These are phyloP conservation scores for Thysanoteuthis rhombus DNA, from an alignment of 2,888 invertebrate species.

Conservation along the genomic window DNA sequence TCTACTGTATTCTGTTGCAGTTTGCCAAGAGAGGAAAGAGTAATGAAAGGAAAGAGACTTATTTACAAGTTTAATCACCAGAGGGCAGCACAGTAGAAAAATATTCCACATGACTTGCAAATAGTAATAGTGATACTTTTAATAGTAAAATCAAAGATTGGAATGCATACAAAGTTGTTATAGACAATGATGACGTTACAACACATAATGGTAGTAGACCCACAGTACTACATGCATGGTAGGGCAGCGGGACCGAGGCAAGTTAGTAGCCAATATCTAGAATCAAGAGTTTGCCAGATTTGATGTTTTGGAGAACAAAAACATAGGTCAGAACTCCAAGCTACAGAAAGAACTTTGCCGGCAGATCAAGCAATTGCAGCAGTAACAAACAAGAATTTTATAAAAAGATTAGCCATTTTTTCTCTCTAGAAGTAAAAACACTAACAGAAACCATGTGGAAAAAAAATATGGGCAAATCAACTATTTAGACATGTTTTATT, in stretches of 20 bases:
- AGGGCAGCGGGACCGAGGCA: not conserved
- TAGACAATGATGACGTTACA: slow-evolving; percentile 12
- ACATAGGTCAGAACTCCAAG: not conserved
- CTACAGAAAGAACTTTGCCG: not conserved
- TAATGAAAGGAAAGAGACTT: slow-evolving; percentile 21
- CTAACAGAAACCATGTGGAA: not conserved
- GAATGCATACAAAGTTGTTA: slow-evolving; percentile 29
- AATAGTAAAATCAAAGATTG: not conserved
- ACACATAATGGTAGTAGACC: not conserved
- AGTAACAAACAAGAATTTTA: not conserved
- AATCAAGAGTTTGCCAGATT: not conserved
- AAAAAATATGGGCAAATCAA: not conserved
- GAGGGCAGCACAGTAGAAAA: slow-evolving; percentile 12
- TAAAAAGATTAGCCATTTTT: not conserved
- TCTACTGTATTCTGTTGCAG: not conserved
- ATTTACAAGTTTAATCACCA: slow-evolving; percentile 30
- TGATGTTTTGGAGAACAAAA: not conserved
- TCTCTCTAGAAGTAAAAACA: not conserved
- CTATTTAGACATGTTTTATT: too few relatives aligned
- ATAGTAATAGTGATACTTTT: not conserved
- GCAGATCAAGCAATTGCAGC: not conserved
- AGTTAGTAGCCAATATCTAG: not conserved
- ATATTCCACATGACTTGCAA: slow-evolving; percentile 30
- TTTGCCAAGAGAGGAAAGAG: not conserved
- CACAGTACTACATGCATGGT: not conserved